These are phyloP conservation scores for Melierax canorus DNA, from an alignment of 2,113 vertebrate genomes.

Conservation along the genomic window DNA sequence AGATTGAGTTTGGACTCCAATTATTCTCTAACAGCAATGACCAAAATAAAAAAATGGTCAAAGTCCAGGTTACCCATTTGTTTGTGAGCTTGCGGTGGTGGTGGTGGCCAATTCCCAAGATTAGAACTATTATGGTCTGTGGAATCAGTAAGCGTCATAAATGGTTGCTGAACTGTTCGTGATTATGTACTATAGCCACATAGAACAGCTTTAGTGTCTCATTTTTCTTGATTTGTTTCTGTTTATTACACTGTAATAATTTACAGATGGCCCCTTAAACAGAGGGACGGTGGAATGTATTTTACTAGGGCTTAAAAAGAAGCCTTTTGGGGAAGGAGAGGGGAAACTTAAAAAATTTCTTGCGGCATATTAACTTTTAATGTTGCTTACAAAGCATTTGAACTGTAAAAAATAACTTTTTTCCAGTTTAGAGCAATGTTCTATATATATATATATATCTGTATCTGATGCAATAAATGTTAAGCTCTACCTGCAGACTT, in stretches of 20 bases:
- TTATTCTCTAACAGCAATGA: not conserved
- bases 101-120: not conserved
- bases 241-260: constrained; percentile 18
- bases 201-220: not conserved
- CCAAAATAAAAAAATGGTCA: not conserved
- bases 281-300: not conserved
- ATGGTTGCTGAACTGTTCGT: not conserved
- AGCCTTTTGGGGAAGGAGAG: not conserved
- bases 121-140: fast-evolving
- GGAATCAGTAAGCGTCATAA: not conserved
- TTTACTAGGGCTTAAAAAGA: not conserved
- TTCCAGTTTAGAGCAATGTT: not conserved
- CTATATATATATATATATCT: constrained; percentile 56
- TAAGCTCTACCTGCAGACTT: constrained; percentile 23
- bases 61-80: not conserved
- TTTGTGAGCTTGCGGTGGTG: not conserved
- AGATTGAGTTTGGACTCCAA: not conserved
- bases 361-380: not conserved
- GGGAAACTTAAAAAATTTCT: not conserved
- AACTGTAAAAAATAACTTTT: constrained; percentile 33
- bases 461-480: constrained; percentile 22
- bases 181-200: not conserved
- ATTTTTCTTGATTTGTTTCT: not conserved
- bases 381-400: constrained; percentile 46
- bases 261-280: not conserved